Evolutionary conservation across 2,113 vertebrate genomes (phyloP), one percentile per base, ranked within the genome.

Genomic region (Erpornis zantholeuca): DNA sequence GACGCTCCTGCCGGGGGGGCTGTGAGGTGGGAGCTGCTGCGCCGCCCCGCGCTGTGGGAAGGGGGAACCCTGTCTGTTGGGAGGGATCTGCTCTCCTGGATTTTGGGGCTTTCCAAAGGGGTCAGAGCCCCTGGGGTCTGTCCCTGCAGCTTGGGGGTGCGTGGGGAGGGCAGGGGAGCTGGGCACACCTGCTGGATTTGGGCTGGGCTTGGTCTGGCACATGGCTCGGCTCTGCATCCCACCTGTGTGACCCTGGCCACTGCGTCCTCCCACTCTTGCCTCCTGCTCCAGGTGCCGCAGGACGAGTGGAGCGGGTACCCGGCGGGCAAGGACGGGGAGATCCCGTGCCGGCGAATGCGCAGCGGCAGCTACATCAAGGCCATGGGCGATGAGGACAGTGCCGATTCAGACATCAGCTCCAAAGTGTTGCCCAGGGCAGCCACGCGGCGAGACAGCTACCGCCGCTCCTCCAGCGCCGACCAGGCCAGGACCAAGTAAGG

Each of bases 321-420:
- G 1, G 96, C 97, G 1, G 98, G 98, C 40, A 98, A 98, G 50
- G 99, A 98, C 5, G 99, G 99, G 40, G 99, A 99, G 98, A 99
- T 99, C 79, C 99, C 99, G 2, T 99, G 99, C 95, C 98, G 99
- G 31, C 98, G 99, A 82, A 99, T 99, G 99, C 98, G 99, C 91
- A 99, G 99, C 11, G 99, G 99, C 97, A 99, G 99, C 98, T 99
- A 99, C 98, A 99, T 99, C 98, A 99, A 99, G 98, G 99, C 99
- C 97, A 99, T 99, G 99, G 99, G 99, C 0, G 99, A 99, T 0
- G 99, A 99, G 38, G 99, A 99, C 98, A 99, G 99, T 3, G 99
- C 96, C 6, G 99, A 99, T 97, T 99, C 99, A 0, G 99, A 99
- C 9, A 96, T 98, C 97, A 99, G 99, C 90, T 96, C 99, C 80